phyloP scores from a whole-genome alignment of 2,888 invertebrate species.

The Megaustenia siamemsis region DNA sequence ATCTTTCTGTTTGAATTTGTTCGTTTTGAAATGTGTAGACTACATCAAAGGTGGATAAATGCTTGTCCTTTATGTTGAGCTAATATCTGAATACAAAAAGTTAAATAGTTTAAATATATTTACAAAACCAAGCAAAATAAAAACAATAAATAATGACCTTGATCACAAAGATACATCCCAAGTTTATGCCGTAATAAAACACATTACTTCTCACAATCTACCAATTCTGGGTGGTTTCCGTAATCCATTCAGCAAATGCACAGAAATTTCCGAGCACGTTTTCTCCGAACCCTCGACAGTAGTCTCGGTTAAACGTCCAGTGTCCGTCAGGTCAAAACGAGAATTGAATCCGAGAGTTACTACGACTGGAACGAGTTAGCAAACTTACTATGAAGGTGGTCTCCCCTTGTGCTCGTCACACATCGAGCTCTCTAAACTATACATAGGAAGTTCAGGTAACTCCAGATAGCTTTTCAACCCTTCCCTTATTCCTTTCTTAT shows the following conservation, averaged over 20 bases:
- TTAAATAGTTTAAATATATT: too few species aligned
- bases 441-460: constrained; percentile 22
- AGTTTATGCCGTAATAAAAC: neutral
- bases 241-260: constrained; percentile 16
- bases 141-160: neutral
- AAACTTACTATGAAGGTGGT: neutral
- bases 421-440: constrained; percentile 20
- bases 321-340: neutral
- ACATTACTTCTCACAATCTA: neutral
- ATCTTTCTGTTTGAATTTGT: too few species aligned
- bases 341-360: neutral
- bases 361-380: neutral
- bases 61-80: too few species aligned
- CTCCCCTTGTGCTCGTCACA: constrained; percentile 22
- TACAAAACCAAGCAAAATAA: too few species aligned
- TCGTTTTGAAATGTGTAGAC: too few species aligned
- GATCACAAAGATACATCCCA: neutral
- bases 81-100: too few species aligned
- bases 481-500: constrained; percentile 14
- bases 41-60: too few species aligned
- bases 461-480: neutral
- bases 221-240: neutral
- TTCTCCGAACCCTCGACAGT: neutral
- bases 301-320: neutral
- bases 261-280: constrained; percentile 5